These are phyloP conservation scores for Zaprionus davidi DNA, from an alignment of 1,140 invertebrate species.

Conservation along the genomic window DNA sequence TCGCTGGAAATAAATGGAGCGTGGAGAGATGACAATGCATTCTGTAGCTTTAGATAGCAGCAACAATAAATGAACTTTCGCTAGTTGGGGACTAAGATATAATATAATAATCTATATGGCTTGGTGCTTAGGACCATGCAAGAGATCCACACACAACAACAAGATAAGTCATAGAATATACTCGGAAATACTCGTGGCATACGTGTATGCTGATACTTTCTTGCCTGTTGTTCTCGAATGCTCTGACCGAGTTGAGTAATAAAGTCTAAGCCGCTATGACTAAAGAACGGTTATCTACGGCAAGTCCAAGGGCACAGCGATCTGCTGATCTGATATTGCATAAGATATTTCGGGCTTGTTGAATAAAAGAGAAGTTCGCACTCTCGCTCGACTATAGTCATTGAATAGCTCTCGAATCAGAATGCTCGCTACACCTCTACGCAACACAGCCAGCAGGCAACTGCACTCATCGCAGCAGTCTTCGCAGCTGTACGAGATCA, in stretches of 20 bases:
- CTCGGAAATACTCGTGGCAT: not conserved
- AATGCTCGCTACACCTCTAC: conserved; percentile 55
- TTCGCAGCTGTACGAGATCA: conserved; percentile 86
- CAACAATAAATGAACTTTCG: conserved; percentile 2
- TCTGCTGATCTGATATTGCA: not conserved
- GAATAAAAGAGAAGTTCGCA: conserved; percentile 15
- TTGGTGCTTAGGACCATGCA: not conserved
- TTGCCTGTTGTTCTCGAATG: not conserved
- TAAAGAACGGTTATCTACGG: not conserved
- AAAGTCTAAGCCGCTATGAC: not conserved
- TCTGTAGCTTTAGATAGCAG: not conserved
- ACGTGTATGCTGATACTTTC: not conserved
- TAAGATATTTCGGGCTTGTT: not conserved
- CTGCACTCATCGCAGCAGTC: conserved; percentile 12
- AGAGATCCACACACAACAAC: not conserved
- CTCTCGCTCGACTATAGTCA: not conserved
- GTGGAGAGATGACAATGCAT: not conserved
- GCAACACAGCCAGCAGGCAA: conserved; percentile 16
- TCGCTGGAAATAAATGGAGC: not conserved
- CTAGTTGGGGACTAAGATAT: not conserved
- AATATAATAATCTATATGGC: not conserved
- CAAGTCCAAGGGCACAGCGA: not conserved
- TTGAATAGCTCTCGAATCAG: conserved; percentile 9
- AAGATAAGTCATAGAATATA: not conserved
- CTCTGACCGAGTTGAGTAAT: not conserved